These are phyloP conservation scores for Phocoena sinus DNA, from an alignment of 2,113 vertebrate species.

Conservation along the genomic window DNA sequence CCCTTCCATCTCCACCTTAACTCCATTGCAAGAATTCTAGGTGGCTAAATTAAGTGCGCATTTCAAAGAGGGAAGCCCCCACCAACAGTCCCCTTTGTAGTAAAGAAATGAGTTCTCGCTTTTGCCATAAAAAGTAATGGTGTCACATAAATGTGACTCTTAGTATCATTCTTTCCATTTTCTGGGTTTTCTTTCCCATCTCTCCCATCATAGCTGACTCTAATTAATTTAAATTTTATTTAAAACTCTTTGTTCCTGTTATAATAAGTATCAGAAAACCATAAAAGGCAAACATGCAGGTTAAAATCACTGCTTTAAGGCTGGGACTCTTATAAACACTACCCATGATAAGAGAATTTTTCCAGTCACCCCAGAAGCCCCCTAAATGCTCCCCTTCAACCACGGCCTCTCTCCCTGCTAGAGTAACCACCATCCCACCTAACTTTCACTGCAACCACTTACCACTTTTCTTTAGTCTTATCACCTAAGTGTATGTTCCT, in stretches of 20 bases:
- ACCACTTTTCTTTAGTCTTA: neutral
- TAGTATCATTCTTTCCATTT: neutral
- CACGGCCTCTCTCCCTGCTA: neutral
- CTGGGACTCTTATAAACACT: neutral
- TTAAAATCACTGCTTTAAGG: neutral
- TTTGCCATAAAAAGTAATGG: neutral
- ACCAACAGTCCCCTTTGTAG: neutral
- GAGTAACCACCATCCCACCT: neutral
- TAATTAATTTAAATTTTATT: neutral
- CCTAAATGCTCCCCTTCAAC: no score
- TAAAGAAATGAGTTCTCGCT: neutral
- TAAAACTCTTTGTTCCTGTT: neutral
- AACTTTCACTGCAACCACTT: neutral
- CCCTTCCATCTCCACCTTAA: neutral
- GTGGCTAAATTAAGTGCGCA: neutral
- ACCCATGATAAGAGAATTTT: neutral
- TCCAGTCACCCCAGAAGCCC: neutral
- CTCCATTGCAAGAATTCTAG: neutral
- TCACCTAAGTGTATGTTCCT: neutral
- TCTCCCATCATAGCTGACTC: neutral
- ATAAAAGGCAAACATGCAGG: neutral
- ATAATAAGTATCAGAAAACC: neutral
- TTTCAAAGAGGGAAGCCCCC: neutral
- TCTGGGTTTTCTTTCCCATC: neutral
- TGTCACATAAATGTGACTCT: neutral